These are phyloP conservation scores for Monopterus albus DNA, from an alignment of 2,113 vertebrate genomes.

Conservation along the genomic window DNA sequence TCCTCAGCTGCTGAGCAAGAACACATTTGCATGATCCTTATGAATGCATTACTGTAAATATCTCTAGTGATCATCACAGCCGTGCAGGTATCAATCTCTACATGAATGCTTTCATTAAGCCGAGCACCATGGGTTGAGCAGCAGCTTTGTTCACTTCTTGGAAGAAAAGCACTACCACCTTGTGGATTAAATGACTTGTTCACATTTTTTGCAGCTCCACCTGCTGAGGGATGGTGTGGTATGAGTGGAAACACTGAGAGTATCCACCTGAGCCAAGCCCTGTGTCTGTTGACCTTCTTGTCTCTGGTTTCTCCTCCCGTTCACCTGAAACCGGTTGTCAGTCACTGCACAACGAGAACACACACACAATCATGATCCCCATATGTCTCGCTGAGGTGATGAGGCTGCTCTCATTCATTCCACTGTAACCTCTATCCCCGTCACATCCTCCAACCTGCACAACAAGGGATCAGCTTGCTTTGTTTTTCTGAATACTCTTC, in stretches of 20 bases:
- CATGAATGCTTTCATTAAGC: neutral
- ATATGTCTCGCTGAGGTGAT: constrained; percentile 18
- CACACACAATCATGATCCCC: constrained; percentile 38
- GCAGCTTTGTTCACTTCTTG: constrained; percentile 1
- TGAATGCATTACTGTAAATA: constrained; percentile 26
- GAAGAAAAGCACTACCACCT: neutral
- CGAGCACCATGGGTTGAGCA: neutral
- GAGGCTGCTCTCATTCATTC: constrained; percentile 46
- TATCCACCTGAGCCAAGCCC: constrained; percentile 68
- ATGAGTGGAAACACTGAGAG: constrained; percentile 77
- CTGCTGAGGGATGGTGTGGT: constrained; percentile 42
- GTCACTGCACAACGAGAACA: constrained; percentile 25
- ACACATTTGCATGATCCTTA: constrained; percentile 56
- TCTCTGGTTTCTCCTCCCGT: constrained; percentile 68
- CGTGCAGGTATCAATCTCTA: constrained; percentile 15
- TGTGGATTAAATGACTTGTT: constrained; percentile 7
- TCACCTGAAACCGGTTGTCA: constrained; percentile 74
- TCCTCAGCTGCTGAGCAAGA: constrained; percentile 5
- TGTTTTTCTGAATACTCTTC: constrained; percentile 29
- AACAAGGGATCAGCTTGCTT: constrained; percentile 66
- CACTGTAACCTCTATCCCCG: constrained; percentile 34
- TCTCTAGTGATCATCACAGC: constrained; percentile 11
- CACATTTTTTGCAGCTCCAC: neutral
- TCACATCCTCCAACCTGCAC: constrained; percentile 61
- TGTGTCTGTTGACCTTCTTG: constrained; percentile 56